These are phyloP conservation scores for Eristalinus sepulchralis DNA, from an alignment of 2,888 invertebrate genomes.

Conservation along the genomic window DNA sequence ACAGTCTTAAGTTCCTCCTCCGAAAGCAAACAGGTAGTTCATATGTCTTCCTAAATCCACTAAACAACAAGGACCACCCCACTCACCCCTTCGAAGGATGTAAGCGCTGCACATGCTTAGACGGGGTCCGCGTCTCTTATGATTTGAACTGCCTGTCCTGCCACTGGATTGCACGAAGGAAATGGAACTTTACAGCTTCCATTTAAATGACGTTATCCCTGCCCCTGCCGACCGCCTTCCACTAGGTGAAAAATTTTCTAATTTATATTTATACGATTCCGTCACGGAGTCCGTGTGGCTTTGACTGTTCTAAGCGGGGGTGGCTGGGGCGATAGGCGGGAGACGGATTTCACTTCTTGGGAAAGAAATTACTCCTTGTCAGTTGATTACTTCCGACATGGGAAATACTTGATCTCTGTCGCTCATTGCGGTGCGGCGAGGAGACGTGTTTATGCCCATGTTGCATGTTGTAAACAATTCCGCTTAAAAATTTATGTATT, in stretches of 20 bases:
- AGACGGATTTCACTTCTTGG: constrained; percentile 19
- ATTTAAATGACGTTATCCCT: constrained; percentile 47
- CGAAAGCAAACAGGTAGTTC: constrained; percentile 61
- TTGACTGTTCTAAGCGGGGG: constrained; percentile 8
- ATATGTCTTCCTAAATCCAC: constrained; percentile 26
- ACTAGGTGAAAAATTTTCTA: constrained; percentile 51
- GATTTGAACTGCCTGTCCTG: constrained; percentile 34
- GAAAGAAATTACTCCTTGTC: constrained; percentile 39
- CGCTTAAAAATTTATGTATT: constrained; percentile 57
- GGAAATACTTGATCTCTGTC: constrained; percentile 44
- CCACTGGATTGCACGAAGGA: neutral
- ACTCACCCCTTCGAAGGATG: constrained; percentile 41
- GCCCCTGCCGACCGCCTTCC: neutral
- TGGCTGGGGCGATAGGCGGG: constrained; percentile 22
- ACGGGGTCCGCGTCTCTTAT: constrained; percentile 17
- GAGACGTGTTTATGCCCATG: constrained; percentile 53
- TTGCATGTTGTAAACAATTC: constrained; percentile 61
- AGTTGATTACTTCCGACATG: constrained; percentile 62
- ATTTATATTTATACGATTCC: constrained; percentile 66
- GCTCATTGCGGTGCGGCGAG: constrained; percentile 22
- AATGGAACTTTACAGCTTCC: constrained; percentile 34
- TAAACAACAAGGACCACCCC: neutral
- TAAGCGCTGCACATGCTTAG: constrained; percentile 39
- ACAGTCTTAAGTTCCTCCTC: neutral
- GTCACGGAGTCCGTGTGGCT: constrained; percentile 33